A percentile compares a stretch with the other conserved stretches of the same genome.
Conservation (phyloP, 2,888 invertebrate genomes). For the Netelia fuscicornis region DNA sequence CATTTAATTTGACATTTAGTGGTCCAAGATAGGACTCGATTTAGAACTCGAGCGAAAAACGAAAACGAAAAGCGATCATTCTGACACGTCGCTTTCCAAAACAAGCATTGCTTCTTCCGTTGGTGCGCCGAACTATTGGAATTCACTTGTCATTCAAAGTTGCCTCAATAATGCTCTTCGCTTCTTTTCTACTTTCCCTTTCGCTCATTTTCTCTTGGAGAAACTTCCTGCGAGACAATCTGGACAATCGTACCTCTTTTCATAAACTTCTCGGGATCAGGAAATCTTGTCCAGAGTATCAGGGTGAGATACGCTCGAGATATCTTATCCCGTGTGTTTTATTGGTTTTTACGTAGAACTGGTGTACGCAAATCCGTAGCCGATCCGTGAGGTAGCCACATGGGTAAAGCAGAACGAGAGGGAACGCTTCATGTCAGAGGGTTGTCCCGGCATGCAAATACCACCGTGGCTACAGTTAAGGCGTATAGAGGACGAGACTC, state of each 20-base stretch:
- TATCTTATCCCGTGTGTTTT: slow-evolving; percentile 72
- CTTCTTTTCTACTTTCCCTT: slow-evolving; percentile 9
- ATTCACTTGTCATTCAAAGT: slow-evolving; percentile 63
- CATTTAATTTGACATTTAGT: slow-evolving; percentile 83
- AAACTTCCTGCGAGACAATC: slow-evolving; percentile 39
- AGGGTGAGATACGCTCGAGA: slow-evolving; percentile 40
- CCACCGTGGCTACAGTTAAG: slow-evolving; percentile 50
- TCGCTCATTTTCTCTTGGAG: background rate
- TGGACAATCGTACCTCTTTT: slow-evolving; percentile 40
- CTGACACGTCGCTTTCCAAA: slow-evolving; percentile 51
- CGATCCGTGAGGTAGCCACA: slow-evolving; percentile 46
- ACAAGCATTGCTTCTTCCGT: slow-evolving; percentile 37
- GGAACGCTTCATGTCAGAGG: slow-evolving; percentile 46
- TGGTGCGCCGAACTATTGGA: slow-evolving; percentile 58
- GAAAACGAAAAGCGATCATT: slow-evolving; percentile 37
- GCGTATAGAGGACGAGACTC: slow-evolving; percentile 56
- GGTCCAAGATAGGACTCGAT: slow-evolving; percentile 78
- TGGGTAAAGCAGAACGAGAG: slow-evolving; percentile 45
- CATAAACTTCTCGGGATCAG: slow-evolving; percentile 12
- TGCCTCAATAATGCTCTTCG: slow-evolving; percentile 32
- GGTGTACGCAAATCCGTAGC: slow-evolving; percentile 62
- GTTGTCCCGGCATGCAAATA: slow-evolving; percentile 63
- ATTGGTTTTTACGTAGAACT: slow-evolving; percentile 74
- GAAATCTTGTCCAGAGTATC: slow-evolving; percentile 11
- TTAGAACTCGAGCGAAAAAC: slow-evolving; percentile 71